phyloP scores from a whole-genome alignment of 1,140 invertebrate species.

The Halictus rubicundus region DNA sequence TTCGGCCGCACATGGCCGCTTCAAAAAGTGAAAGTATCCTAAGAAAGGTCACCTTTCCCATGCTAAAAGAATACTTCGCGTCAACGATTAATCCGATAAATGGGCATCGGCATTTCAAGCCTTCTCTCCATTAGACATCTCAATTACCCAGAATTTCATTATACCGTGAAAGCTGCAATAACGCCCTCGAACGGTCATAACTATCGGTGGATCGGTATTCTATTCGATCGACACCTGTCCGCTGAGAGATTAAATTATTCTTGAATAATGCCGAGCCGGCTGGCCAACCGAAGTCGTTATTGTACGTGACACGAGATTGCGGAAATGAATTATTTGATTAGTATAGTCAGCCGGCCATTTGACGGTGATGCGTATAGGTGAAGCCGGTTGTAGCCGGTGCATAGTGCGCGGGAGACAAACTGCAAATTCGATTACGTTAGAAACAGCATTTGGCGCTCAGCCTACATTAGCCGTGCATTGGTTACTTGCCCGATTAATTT shows the following conservation, averaged over 20 bases:
- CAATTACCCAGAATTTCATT: neutral
- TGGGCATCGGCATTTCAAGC: no score
- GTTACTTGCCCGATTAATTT: conserved; percentile 64
- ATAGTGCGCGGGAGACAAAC: conserved; percentile 26
- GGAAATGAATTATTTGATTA: conserved; percentile 53
- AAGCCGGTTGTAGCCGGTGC: conserved; percentile 3
- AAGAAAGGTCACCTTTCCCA: no score
- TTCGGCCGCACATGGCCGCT: no score
- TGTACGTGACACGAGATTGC: conserved; percentile 35
- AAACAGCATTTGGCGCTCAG: conserved; percentile 62
- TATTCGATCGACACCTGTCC: neutral
- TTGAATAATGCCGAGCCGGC: conserved; percentile 10
- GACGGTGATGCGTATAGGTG: conserved; percentile 36
- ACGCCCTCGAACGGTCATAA: neutral
- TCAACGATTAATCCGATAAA: no score
- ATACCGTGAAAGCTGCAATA: neutral
- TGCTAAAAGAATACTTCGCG: no score
- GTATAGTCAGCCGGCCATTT: conserved; percentile 25
- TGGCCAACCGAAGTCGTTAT: conserved; percentile 22
- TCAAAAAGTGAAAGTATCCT: no score
- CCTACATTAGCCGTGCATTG: conserved; percentile 52
- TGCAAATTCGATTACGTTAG: conserved; percentile 70
- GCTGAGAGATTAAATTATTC: conserved; percentile 26
- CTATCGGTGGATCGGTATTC: neutral
- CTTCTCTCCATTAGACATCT: no score